These are phyloP conservation scores for Phenacoccus solenopsis DNA, from an alignment of 1,140 invertebrate genomes.

Conservation along the genomic window DNA sequence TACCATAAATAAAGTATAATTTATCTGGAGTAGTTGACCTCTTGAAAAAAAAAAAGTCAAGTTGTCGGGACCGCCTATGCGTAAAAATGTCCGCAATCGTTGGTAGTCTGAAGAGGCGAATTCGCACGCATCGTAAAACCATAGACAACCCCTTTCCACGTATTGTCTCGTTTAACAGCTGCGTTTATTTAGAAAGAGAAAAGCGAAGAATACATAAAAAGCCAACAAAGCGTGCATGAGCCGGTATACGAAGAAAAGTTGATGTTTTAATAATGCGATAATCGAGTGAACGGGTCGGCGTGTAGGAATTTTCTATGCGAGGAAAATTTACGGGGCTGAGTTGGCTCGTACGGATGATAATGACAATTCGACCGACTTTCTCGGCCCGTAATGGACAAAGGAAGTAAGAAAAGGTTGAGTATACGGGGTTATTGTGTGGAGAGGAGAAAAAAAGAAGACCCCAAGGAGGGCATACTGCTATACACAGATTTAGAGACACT, in stretches of 20 bases:
- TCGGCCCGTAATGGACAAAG: not conserved
- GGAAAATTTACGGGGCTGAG: not conserved
- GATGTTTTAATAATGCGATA: not conserved
- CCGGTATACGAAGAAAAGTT: not conserved
- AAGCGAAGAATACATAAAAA: not conserved
- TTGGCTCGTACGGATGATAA: not conserved
- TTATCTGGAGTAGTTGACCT: not conserved
- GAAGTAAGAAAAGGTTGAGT: not conserved
- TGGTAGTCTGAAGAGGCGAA: too few relatives aligned
- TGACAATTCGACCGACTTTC: conserved; percentile 1
- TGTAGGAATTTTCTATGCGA: too few relatives aligned
- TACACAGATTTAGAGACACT: not conserved
- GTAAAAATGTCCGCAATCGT: too few relatives aligned
- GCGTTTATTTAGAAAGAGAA: not conserved
- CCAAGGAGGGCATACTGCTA: not conserved
- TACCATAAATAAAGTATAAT: not conserved
- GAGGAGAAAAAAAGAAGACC: not conserved
- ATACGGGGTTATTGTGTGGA: not conserved
- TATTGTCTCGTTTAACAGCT: not conserved
- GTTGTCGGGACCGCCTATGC: not conserved
- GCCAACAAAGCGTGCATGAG: not conserved
- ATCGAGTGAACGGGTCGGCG: too few relatives aligned
- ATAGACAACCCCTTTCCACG: not conserved
- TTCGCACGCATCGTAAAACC: not conserved
- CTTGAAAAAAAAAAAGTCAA: not conserved